A percentile compares a stretch with the other conserved stretches of the same genome.
phyloP scores from a whole-genome alignment of 2,797 vertebrate species.

The Gastrophryne carolinensis region DNA sequence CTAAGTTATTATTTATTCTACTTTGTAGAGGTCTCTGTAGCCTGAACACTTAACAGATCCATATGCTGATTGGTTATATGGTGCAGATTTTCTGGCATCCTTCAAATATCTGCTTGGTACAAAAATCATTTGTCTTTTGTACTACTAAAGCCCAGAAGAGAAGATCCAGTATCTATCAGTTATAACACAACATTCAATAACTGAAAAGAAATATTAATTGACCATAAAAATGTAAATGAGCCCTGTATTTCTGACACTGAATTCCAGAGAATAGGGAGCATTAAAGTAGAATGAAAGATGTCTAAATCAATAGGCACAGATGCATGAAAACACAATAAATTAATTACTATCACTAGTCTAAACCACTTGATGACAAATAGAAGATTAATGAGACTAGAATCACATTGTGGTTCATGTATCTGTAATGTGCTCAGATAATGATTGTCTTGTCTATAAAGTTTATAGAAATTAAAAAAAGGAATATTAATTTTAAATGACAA shows the following conservation, averaged over 20 bases:
- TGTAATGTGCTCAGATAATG: conserved; percentile 16
- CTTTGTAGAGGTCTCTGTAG: too few relatives aligned
- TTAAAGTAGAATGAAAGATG: conserved; percentile 34
- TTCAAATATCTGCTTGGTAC: neutral
- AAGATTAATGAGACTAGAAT: conserved; percentile 33
- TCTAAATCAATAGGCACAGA: conserved; percentile 40
- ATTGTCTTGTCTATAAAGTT: conserved; percentile 16
- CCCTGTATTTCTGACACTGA: conserved; percentile 4
- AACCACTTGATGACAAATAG: conserved; percentile 34
- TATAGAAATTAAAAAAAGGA: neutral
- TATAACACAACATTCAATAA: conserved; percentile 31
- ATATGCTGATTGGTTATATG: too few relatives aligned
- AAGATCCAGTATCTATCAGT: neutral
- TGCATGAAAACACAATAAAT: conserved; percentile 44
- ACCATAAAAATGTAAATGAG: conserved; percentile 30
- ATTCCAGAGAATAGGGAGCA: conserved; percentile 15
- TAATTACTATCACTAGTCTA: conserved; percentile 39
- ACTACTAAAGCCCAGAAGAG: neutral
- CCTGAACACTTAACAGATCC: too few relatives aligned
- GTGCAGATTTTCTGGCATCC: too few relatives aligned
- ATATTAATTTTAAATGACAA: neutral
- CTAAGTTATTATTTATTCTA: too few relatives aligned
- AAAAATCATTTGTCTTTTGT: neutral
- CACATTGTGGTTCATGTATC: conserved; percentile 40
- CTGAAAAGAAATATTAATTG: conserved; percentile 39